phyloP scores from a whole-genome alignment of 2,888 invertebrate genomes.

The Teleiodes luculella region DNA sequence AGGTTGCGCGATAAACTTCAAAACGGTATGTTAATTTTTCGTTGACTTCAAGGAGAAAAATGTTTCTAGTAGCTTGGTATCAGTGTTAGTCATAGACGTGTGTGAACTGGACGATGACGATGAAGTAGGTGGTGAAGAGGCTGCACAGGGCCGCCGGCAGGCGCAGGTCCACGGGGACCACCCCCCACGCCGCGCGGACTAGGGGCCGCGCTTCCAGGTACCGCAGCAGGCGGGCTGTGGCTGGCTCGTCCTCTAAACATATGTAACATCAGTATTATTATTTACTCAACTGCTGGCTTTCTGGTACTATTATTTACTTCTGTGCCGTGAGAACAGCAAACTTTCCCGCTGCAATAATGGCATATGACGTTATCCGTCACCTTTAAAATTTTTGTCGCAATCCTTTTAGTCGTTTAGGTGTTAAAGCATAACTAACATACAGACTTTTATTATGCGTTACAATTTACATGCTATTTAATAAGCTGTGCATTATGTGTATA shows the following conservation, averaged over 20 bases:
- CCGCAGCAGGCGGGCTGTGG: slow-evolving; percentile 16
- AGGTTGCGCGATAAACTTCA: too few species aligned
- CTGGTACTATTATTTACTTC: too few species aligned
- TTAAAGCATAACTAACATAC: too few species aligned
- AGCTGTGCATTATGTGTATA: too few species aligned
- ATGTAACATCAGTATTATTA: not conserved
- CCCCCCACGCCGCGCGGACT: slow-evolving; percentile 19
- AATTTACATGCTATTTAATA: too few species aligned
- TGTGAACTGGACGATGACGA: slow-evolving; percentile 2
- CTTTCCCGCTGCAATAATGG: not conserved
- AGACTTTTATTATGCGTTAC: too few species aligned
- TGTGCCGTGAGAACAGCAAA: too few species aligned
- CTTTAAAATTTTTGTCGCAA: not conserved
- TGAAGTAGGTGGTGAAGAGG: slow-evolving; percentile 22
- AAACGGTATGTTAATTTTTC: too few species aligned
- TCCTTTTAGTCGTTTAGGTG: too few species aligned
- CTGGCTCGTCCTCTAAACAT: not conserved
- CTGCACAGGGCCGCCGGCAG: slow-evolving; percentile 22
- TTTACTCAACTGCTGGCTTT: too few species aligned
- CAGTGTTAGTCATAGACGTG: not conserved
- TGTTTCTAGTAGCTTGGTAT: too few species aligned
- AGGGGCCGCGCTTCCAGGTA: slow-evolving; percentile 24
- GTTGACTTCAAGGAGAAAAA: too few species aligned
- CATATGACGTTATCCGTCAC: not conserved
- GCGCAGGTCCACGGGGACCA: slow-evolving; percentile 25